Conservation (phyloP, 2,888 invertebrate species). For the Ptilodon capucinus region DNA sequence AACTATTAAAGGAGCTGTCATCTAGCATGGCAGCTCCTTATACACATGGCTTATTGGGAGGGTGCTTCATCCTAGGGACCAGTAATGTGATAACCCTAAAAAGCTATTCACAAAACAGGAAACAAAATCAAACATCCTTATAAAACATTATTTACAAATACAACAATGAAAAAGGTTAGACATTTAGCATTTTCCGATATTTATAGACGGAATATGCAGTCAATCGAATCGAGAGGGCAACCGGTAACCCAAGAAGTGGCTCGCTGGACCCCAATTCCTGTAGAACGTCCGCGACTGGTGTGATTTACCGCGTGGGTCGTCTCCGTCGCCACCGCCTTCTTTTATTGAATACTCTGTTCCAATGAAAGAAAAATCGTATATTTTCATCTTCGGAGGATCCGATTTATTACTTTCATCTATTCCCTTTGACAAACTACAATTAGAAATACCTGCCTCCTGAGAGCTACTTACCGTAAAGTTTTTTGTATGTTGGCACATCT, state of each 20-base stretch:
- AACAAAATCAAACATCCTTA: no score
- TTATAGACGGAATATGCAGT: conserved; percentile 10
- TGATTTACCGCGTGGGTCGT: conserved; percentile 67
- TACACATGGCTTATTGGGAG: no score
- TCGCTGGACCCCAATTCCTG: conserved; percentile 42
- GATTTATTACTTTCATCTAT: conserved; percentile 74
- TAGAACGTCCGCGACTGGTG: conserved; percentile 43
- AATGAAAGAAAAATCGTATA: conserved; percentile 74
- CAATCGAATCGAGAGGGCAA: conserved; percentile 16
- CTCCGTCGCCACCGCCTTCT: conserved; percentile 50
- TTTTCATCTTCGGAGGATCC: conserved; percentile 63
- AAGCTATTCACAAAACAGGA: no score
- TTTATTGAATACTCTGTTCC: conserved; percentile 74
- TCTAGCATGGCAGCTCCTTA: no score
- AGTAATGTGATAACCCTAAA: no score
- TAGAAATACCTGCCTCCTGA: conserved; percentile 48
- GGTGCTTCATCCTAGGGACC: no score
- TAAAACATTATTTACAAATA: no score
- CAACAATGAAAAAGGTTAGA: not conserved
- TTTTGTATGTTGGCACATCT: conserved; percentile 28
- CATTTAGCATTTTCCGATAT: conserved; percentile 2
- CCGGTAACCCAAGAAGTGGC: conserved; percentile 40
- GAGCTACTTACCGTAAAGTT: conserved; percentile 28
- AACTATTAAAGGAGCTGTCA: no score
- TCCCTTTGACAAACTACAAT: conserved; percentile 65